phyloP scores from a whole-genome alignment of 2,888 invertebrate genomes.

The Atherix ibis region DNA sequence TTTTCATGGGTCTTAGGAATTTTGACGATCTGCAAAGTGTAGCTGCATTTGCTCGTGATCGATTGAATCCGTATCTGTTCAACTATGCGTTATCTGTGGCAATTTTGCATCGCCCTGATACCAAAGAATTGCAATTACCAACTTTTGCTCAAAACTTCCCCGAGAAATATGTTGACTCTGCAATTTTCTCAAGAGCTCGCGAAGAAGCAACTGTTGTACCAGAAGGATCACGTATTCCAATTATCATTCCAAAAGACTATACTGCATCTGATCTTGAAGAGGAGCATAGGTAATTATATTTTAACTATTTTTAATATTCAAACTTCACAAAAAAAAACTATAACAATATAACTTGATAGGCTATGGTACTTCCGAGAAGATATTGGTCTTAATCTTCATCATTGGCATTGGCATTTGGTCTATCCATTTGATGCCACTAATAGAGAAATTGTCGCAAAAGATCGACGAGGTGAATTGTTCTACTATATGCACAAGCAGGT shows the following conservation, averaged over 20 bases:
- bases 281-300: slow-evolving; percentile 41
- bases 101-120: slow-evolving; percentile 45
- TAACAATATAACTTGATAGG: slow-evolving; percentile 26
- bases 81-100: slow-evolving; percentile 60
- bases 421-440: slow-evolving; percentile 58
- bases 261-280: slow-evolving; percentile 53
- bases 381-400: slow-evolving; percentile 36
- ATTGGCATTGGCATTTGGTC: slow-evolving; percentile 45
- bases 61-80: slow-evolving; percentile 60
- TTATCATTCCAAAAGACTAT: slow-evolving; percentile 42
- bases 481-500: slow-evolving; percentile 66
- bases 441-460: slow-evolving; percentile 45
- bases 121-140: slow-evolving; percentile 37
- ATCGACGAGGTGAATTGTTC: slow-evolving; percentile 62
- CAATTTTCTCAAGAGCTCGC: slow-evolving; percentile 40
- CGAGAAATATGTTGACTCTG: slow-evolving; percentile 45
- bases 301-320: slow-evolving; percentile 12
- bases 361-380: slow-evolving; percentile 53
- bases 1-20: slow-evolving; percentile 41
- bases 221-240: slow-evolving; percentile 41
- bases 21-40: slow-evolving; percentile 51
- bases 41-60: slow-evolving; percentile 52
- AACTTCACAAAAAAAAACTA: neutral
- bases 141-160: slow-evolving; percentile 48
- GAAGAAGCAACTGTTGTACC: slow-evolving; percentile 43